These are phyloP conservation scores for Lordiphosa collinella DNA, from an alignment of 1,140 invertebrate species.

Conservation along the genomic window DNA sequence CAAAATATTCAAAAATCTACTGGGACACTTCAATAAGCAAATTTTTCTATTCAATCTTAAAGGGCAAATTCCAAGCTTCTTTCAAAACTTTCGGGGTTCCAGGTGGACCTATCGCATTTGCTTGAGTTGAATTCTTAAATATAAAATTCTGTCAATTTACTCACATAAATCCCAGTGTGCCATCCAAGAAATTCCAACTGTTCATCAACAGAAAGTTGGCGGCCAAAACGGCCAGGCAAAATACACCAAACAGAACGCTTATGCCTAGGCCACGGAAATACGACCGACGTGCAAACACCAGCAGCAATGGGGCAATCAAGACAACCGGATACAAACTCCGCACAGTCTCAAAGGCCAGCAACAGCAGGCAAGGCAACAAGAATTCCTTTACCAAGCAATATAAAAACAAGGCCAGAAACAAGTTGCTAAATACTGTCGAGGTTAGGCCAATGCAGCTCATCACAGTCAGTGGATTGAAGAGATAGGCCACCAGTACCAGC, in stretches of 20 bases:
- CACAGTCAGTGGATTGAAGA: conserved; percentile 96
- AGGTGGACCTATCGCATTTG: too few relatives aligned
- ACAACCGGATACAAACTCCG: conserved; percentile 93
- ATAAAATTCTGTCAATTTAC: conserved; percentile 53
- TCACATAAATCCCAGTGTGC: conserved; percentile 93
- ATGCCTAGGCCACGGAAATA: conserved; percentile 39
- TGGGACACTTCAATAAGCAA: too few relatives aligned
- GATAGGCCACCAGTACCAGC: conserved; percentile 89
- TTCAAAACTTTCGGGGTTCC: too few relatives aligned
- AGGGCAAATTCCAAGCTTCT: too few relatives aligned
- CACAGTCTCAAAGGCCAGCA: conserved; percentile 88
- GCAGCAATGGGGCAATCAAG: conserved; percentile 88
- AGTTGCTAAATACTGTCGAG: conserved; percentile 94
- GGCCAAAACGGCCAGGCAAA: conserved; percentile 44
- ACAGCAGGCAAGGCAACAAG: conserved; percentile 82
- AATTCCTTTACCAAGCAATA: conserved; percentile 86
- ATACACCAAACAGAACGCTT: conserved; percentile 68
- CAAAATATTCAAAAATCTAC: too few relatives aligned
- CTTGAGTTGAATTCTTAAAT: too few relatives aligned
- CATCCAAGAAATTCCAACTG: conserved; percentile 87
- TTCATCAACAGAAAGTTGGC: conserved; percentile 74
- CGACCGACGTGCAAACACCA: conserved; percentile 80
- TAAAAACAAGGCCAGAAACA: conserved; percentile 87
- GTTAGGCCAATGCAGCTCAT: conserved; percentile 94
- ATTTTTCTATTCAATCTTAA: too few relatives aligned